Evolutionary conservation across 1,140 invertebrate species (phyloP).

Genomic region (Euwallacea similis): DNA sequence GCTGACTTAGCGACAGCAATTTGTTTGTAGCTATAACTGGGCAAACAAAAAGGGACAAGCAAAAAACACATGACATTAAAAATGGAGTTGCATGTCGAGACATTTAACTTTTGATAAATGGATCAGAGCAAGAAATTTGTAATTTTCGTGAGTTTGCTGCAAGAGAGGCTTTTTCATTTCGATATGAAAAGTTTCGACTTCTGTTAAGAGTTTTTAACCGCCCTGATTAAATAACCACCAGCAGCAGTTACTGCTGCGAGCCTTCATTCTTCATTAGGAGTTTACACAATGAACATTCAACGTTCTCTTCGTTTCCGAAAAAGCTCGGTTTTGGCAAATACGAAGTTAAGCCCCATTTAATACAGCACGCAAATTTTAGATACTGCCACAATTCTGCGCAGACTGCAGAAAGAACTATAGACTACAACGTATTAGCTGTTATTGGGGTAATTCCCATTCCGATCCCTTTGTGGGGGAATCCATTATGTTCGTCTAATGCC

Average conservation of each 20-base stretch:
- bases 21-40: background rate
- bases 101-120: constrained; percentile 19
- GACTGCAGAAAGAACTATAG: background rate
- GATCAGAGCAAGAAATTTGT: background rate
- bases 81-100: constrained; percentile 15
- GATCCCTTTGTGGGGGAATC: background rate
- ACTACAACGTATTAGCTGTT: background rate
- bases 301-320: background rate
- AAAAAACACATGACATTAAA: constrained; percentile 5
- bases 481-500: background rate
- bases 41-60: constrained; percentile 2
- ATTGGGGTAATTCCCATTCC: background rate
- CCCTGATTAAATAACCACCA: no score
- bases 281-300: no score
- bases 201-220: no score
- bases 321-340: background rate
- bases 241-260: no score
- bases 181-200: no score
- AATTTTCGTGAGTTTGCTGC: background rate
- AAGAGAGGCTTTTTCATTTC: no score
- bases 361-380: background rate
- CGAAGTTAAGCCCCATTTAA: constrained; percentile 1
- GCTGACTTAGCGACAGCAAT: constrained; percentile 8
- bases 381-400: background rate
- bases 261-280: no score